Evolutionary conservation across 2,888 invertebrate species (phyloP), one percentile per base, ranked within the genome.

Genomic region (Neocrepidodera transversa): DNA sequence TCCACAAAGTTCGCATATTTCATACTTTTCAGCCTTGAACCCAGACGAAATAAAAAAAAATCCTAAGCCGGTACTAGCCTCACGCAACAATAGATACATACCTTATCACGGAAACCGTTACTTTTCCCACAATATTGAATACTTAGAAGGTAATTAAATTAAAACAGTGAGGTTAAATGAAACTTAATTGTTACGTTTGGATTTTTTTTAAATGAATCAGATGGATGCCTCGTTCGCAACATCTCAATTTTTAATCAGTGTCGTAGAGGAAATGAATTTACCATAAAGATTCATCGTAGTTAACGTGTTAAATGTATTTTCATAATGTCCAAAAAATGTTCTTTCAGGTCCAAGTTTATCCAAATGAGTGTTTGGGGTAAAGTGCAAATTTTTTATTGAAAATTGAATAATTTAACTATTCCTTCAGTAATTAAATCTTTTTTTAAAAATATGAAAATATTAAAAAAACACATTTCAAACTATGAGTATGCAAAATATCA

Each of bases 71-170:
- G 23, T 50, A 36, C 38, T 6, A 42, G 13, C 30, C 28, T 17
- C 18, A 40, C 52, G 30, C 30, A 52, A 52, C 52, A 52, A 52
- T 52, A 16, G 42, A 28, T 42, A 52, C 51, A 28, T 51, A 40
- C 52, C 52, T 52, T 35, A 28, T 26, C 14, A 14, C 5, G 10
- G 45, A 35, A 45, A 58, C 57, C 40, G 57, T 58, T 58, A 51
- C 18, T 45, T 53, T 53, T 53, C 45, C 53, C 53, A 53, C 53
- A 53, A 35, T 32, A 42, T 13, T 7, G 28, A 51, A 51, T 51
- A 40, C 16, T 51, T 51, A 40, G 23, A 10, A 11, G 42, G 42
- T n/a, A 42, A 42, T 42, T 45, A 45, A 45, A 45, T 23, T 14
- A 26, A 52, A 53, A 23, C 14, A 53, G 43, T 23, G 45, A 14